These are phyloP conservation scores for Callipepla squamata DNA, from an alignment of 2,113 vertebrate genomes.

Conservation along the genomic window DNA sequence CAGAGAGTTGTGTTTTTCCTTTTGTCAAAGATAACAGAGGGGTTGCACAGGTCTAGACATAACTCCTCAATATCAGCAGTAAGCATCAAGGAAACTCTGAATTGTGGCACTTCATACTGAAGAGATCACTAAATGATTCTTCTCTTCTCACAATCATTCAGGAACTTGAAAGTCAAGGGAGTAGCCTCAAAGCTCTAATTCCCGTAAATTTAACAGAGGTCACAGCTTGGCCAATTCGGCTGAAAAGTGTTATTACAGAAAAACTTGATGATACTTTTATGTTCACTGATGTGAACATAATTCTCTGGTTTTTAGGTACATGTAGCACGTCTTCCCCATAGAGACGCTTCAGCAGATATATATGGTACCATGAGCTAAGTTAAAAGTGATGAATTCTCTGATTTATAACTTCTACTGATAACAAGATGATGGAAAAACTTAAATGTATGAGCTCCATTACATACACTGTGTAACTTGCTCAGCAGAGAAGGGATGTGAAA, in stretches of 20 bases:
- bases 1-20: background rate
- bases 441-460: conserved; percentile 63
- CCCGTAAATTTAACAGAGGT: conserved; percentile 77
- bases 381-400: conserved; percentile 66
- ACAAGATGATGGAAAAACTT: conserved; percentile 61
- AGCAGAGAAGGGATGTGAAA: conserved; percentile 13
- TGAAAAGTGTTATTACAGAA: conserved; percentile 72
- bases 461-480: conserved; percentile 23
- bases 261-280: conserved; percentile 75
- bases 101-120: conserved; percentile 60
- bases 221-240: conserved; percentile 72
- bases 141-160: conserved; percentile 73
- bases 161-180: conserved; percentile 60
- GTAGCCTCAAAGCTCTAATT: conserved; percentile 70
- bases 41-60: conserved; percentile 28
- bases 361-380: conserved; percentile 60
- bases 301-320: conserved; percentile 70
- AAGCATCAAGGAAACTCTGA: conserved; percentile 11
- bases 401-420: conserved; percentile 69
- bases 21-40: conserved; percentile 52
- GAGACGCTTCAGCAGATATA: conserved; percentile 70
- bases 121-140: conserved; percentile 69
- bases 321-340: conserved; percentile 56
- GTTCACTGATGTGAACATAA: conserved; percentile 73
- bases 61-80: conserved; percentile 16